Percentiles rank a stretch among this genome's conserved stretches.
Conservation (phyloP, 1,140 invertebrate species). For the Aphaenogaster floridana region DNA sequence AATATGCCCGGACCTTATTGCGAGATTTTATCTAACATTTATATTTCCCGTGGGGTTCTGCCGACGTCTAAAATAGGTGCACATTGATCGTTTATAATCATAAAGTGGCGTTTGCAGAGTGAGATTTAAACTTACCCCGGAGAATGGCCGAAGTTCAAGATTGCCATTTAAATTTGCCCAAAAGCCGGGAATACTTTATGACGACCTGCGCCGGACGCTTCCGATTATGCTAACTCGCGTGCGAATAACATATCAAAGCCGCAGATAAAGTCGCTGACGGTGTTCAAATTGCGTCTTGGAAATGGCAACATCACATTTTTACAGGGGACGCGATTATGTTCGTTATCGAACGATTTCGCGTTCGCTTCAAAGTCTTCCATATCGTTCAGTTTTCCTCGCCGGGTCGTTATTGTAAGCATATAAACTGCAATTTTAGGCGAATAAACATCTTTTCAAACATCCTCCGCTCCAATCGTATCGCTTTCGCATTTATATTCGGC, state of each 20-base stretch:
- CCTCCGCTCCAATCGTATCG: conserved; percentile 32
- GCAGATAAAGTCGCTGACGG: not conserved
- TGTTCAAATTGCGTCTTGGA: not conserved
- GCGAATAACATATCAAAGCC: conserved; percentile 28
- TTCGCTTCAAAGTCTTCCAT: conserved; percentile 2
- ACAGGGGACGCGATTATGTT: conserved; percentile 37
- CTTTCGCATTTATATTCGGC: conserved; percentile 50
- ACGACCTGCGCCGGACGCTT: not conserved
- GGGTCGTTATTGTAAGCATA: conserved; percentile 57
- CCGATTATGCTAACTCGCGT: conserved; percentile 38
- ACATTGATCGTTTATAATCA: conserved; percentile 39
- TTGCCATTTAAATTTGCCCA: conserved; percentile 39
- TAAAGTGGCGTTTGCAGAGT: conserved; percentile 18
- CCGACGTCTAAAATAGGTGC: conserved; percentile 11
- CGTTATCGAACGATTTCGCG: conserved; percentile 22
- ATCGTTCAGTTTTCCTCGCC: not conserved
- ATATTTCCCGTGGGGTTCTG: not conserved
- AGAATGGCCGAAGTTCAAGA: conserved; percentile 39
- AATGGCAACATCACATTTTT: conserved; percentile 26
- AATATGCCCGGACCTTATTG: not conserved
- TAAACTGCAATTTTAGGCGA: conserved; percentile 70
- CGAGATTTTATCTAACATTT: conserved; percentile 40
- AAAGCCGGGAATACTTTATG: conserved; percentile 36
- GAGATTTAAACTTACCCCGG: conserved; percentile 36
- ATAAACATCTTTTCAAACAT: conserved; percentile 66